Evolutionary conservation across 2,113 vertebrate genomes (phyloP).

Genomic region (Dissostichus mawsoni): DNA sequence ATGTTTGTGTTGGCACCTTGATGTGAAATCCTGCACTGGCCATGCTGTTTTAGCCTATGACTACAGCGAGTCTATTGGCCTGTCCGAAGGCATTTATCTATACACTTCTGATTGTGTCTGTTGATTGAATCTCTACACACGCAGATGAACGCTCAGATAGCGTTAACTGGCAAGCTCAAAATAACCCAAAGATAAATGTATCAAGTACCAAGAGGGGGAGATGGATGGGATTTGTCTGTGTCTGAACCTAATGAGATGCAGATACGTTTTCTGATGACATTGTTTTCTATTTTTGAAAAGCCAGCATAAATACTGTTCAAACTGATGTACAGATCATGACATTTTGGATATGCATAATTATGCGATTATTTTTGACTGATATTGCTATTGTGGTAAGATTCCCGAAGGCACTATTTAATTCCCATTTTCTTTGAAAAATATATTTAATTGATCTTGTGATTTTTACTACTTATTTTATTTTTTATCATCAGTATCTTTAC

Average conservation of each 20-base stretch:
- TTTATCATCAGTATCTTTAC: no score
- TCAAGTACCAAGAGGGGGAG: not conserved
- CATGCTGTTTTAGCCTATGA: slow-evolving; percentile 32
- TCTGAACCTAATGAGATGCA: slow-evolving; percentile 1
- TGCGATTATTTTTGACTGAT: not conserved
- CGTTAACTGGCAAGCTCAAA: slow-evolving; percentile 35
- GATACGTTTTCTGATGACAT: not conserved
- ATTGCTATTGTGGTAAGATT: no score
- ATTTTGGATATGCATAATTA: not conserved
- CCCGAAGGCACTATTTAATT: no score
- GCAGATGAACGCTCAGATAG: slow-evolving; percentile 5
- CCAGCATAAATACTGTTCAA: not conserved
- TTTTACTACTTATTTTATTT: no score
- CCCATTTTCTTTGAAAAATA: no score
- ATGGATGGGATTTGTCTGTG: not conserved
- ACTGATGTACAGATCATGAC: not conserved
- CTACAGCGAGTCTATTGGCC: not conserved
- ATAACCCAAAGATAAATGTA: slow-evolving; percentile 40
- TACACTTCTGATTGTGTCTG: not conserved
- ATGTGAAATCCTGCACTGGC: slow-evolving; percentile 56
- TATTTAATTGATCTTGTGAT: no score
- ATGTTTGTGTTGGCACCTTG: slow-evolving; percentile 71
- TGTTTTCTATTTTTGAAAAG: slow-evolving; percentile 1
- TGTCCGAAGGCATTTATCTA: slow-evolving; percentile 28
- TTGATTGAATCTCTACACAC: slow-evolving; percentile 2